A percentile compares a stretch with the other conserved stretches of the same genome.
Evolutionary conservation across 2,888 invertebrate genomes (phyloP).

Genomic region (Bursaphelenchus okinawaensis): DNA sequence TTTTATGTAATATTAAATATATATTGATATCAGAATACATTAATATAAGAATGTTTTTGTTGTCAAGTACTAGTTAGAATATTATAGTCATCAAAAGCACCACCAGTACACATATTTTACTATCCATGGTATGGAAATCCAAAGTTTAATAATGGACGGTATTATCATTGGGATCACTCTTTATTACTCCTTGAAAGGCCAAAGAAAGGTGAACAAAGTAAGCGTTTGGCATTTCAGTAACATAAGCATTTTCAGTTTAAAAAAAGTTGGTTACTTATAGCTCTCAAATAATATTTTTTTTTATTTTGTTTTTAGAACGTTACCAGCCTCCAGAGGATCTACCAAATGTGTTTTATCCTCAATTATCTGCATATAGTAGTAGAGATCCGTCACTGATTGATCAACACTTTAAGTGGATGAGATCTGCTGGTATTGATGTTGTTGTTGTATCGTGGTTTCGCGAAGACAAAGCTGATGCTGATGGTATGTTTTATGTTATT

Average conservation of each 20-base stretch:
- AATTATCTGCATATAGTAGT: conserved; percentile 63
- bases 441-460: conserved; percentile 65
- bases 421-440: conserved; percentile 65
- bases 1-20: too few species aligned
- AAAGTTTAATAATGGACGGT: conserved; percentile 41
- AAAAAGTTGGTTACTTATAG: neutral
- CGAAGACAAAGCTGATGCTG: conserved; percentile 14
- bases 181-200: conserved; percentile 58
- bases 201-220: conserved; percentile 57
- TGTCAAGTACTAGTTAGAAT: too few species aligned
- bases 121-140: conserved; percentile 59
- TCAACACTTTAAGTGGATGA: conserved; percentile 66
- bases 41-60: too few species aligned
- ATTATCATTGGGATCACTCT: conserved; percentile 57
- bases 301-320: conserved; percentile 24
- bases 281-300: conserved; percentile 8
- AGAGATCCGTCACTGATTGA: conserved; percentile 56
- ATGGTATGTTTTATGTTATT: conserved; percentile 28
- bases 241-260: too few species aligned
- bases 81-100: neutral
- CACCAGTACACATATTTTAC: conserved; percentile 59
- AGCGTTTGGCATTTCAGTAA: conserved; percentile 1
- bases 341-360: conserved; percentile 63
- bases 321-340: conserved; percentile 65
- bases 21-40: too few species aligned